Evolutionary conservation across 37 sponge, comb jelly and placozoan genomes (phyloP), one percentile per base, ranked within the genome.

Genomic region (Dysidea cf. avara): DNA sequence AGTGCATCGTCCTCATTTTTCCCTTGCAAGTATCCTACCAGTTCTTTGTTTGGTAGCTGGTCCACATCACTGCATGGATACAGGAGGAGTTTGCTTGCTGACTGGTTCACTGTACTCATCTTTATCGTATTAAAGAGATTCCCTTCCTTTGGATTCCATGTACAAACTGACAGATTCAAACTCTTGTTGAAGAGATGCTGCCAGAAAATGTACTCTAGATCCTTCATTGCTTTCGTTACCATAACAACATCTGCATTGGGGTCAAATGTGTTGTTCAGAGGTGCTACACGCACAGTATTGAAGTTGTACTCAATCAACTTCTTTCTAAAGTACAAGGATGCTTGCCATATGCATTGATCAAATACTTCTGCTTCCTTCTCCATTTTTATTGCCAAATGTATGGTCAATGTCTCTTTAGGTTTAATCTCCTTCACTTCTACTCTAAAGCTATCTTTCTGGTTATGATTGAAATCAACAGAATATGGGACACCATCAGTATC

Each of bases 121-220:
- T n/a, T n/a, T n/a, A n/a, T n/a, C n/a, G n/a, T n/a, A n/a, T n/a
- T n/a, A n/a, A n/a, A n/a, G n/a, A n/a, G n/a, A n/a, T n/a, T n/a
- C n/a, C n/a, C n/a, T n/a, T n/a, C n/a, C n/a, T n/a, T n/a, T n/a
- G n/a, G n/a, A n/a, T n/a, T n/a, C n/a, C n/a, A n/a, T n/a, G n/a
- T n/a, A n/a, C n/a, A n/a, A n/a, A n/a, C n/a, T n/a, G n/a, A n/a
- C n/a, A n/a, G n/a, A n/a, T n/a, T n/a, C n/a, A n/a, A n/a, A n/a
- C n/a, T n/a, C n/a, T n/a, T n/a, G n/a, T n/a, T n/a, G n/a, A 90
- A 63, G 22, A 90, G 61, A 30, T 74, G 50, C 69, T 90, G 83
- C 91, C 91, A 90, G 34, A 83, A 86, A n/a, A 85, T 67, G 65
- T 86, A 90, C 64, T 90, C 87, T 21, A 82, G 81, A 53, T 87